Base-by-base conservation (phyloP, 2,888 invertebrate genomes). In the Phoronis australis region DNA sequence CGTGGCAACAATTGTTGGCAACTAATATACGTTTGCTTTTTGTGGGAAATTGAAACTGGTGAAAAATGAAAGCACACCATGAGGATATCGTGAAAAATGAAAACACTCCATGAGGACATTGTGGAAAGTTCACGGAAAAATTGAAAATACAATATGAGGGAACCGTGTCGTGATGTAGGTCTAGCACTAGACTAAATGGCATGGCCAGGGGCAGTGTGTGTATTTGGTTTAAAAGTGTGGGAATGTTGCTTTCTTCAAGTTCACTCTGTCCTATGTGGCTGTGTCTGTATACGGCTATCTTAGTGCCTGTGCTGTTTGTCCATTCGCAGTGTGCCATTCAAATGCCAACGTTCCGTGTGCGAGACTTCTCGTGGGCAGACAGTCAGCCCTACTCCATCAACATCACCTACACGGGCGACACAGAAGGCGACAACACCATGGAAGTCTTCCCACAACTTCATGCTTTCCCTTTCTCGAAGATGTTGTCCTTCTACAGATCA, bases 291-390 rank as follows among this genome's bases (percentile, higher is more conserved):
- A n/a, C n/a, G n/a, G n/a, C n/a, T n/a, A n/a, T n/a, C n/a, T n/a
- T 22, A 23, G 22, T 9, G 37, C 15, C 35, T 12, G 18, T 4
- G n/a, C 31, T 43, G 2, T 15, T 38, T 20, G 37, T 38, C 48
- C 26, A 44, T 18, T 67, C 74, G 52, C 75, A 81, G 75, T 99
- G 97, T 80, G 99, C 99, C 20, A 96, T 97, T 82, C 82, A 99
- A 67, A 93, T 93, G 47, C 99, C 99, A 31, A 93, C 94, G 20
- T 94, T 97, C 69, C 86, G 95, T 71, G 96, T 99, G 53, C 85
- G 95, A 49, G 97, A 99, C 64, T 97, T 99, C 78, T 85, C 85
- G 61, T 86, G 99, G 27, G 87, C 89, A 27, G 99, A 99, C 78
- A 87, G 88, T 57, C 93, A 94, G 79, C 79, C 80, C 22, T 97